Evolutionary conservation across 2,113 vertebrate genomes (phyloP).

Genomic region (Ursus arctos): DNA sequence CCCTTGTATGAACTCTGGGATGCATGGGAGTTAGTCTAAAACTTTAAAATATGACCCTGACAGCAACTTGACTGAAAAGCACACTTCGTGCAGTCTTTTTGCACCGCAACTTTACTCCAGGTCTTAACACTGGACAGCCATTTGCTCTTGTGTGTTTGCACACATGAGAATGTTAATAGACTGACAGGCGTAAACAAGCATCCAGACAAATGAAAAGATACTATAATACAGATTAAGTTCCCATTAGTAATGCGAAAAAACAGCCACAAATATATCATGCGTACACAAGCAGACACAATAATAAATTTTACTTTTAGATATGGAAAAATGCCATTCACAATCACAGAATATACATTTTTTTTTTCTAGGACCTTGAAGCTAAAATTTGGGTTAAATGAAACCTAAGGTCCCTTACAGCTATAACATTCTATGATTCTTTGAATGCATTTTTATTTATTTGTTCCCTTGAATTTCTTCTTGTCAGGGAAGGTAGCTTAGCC

Average conservation of each 20-base stretch:
- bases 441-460: conserved; percentile 57
- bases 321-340: not conserved
- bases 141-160: conserved; percentile 80
- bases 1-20: conserved; percentile 80
- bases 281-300: conserved; percentile 60
- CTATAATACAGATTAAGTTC: conserved; percentile 71
- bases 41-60: conserved; percentile 83
- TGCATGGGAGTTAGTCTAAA: conserved; percentile 81
- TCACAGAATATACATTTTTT: not conserved
- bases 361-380: not conserved
- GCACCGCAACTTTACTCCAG: conserved; percentile 74
- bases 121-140: conserved; percentile 82
- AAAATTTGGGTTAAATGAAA: conserved; percentile 45
- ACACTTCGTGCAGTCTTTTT: conserved; percentile 82
- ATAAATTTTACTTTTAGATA: conserved; percentile 63
- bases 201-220: conserved; percentile 76
- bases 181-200: conserved; percentile 75
- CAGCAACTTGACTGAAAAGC: conserved; percentile 82
- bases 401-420: not conserved
- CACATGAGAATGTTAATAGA: conserved; percentile 78
- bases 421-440: not conserved
- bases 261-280: not conserved
- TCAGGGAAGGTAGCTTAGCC: not conserved
- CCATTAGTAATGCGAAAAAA: conserved; percentile 66
- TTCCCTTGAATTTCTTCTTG: conserved; percentile 37